Base-by-base conservation (phyloP, 1,140 invertebrate species). In the Pectinophora gossypiella region DNA sequence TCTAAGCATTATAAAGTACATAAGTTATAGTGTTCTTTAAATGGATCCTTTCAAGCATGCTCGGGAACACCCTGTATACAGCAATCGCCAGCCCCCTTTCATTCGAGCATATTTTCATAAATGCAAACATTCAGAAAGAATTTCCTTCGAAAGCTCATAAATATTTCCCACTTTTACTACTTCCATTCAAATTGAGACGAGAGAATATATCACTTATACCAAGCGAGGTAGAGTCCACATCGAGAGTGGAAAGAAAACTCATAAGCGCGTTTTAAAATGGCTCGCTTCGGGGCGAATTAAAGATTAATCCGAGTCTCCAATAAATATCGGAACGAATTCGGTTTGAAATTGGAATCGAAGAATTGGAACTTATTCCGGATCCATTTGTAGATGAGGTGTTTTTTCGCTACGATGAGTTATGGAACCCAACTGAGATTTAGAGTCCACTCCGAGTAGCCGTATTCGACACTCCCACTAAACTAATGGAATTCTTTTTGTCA, bases 81-180 rank as follows among this genome's bases (percentile, higher is more conserved):
- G 52, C 61, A 56, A 61, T 62, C 56, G 63, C 44, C 56, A 64
- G 58, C 68, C 70, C 70, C 72, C 42, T 59, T 81, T 76, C 68
- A 81, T 76, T 76, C 59, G 64, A 86, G 78, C 83, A 86, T 86
- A 86, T 86, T 86, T 86, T 86, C 80, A 86, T 86, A 84, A 86
- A 86, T 86, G 83, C 80, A 86, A 84, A 86, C 80, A 84, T 83
- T 86, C 76, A 75, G 63, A 83, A 86, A 86, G 80, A 86, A 82
- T 83, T 84, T 83, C 77, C 78, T 81, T 76, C 68, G 67, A 85
- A 83, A 83, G 78, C 76, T 84, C 83, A 83, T 86, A 86, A 86
- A 86, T 84, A 84, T 78, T 77, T 72, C 72, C 76, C 80, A 79
- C 74, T 82, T 82, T 81, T 82, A 81, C 72, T 79, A 60, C 72